Conservation (phyloP, 2,113 vertebrate species). For the Sebastes schlegelii region DNA sequence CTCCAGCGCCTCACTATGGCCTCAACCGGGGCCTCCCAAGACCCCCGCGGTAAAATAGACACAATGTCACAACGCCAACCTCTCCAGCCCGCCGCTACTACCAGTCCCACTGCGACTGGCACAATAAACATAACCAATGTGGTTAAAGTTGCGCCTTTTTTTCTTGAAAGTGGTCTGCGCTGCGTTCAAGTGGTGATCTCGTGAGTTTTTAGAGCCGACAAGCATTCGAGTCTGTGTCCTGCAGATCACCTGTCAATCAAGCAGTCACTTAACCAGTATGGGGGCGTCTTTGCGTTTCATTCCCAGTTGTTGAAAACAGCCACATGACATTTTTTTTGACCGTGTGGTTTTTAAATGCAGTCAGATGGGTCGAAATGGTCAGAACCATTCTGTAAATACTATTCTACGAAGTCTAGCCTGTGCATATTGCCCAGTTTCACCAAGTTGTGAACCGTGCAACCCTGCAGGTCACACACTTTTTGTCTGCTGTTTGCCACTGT, state of each 20-base stretch:
- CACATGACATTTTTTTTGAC: neutral
- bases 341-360: slow-evolving; percentile 23
- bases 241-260: slow-evolving; percentile 57
- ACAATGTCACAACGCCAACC: slow-evolving; percentile 66
- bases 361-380: slow-evolving; percentile 5
- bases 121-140: slow-evolving; percentile 45
- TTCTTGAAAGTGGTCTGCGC: slow-evolving; percentile 44
- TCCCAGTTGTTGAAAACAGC: neutral
- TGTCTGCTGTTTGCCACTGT: slow-evolving; percentile 41
- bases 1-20: slow-evolving; percentile 65
- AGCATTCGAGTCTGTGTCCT: slow-evolving; percentile 31
- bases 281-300: neutral
- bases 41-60: slow-evolving; percentile 55
- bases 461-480: slow-evolving; percentile 33
- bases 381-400: slow-evolving; percentile 39
- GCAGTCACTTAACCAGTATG: slow-evolving; percentile 11
- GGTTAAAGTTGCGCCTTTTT: slow-evolving; percentile 66
- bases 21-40: slow-evolving; percentile 60
- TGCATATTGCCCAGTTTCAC: slow-evolving; percentile 16
- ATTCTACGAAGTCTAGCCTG: slow-evolving; percentile 32
- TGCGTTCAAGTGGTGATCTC: slow-evolving; percentile 44
- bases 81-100: slow-evolving; percentile 31
- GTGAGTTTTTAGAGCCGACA: slow-evolving; percentile 15
- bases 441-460: slow-evolving; percentile 46
- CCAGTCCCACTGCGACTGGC: slow-evolving; percentile 38